Conservation (phyloP, 2,113 vertebrate genomes). For the Candoia aspera region DNA sequence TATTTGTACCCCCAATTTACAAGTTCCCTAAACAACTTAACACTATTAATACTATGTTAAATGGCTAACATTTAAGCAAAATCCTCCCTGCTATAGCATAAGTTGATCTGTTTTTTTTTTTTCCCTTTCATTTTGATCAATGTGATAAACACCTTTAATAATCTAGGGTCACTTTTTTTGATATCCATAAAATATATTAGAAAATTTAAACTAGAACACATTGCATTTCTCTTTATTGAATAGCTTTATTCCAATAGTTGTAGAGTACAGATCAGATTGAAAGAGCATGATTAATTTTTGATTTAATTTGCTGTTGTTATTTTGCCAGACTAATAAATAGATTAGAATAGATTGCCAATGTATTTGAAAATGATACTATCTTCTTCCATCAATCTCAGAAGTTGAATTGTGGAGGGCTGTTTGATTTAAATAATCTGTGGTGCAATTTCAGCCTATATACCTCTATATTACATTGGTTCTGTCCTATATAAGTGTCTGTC, state of each 20-base stretch:
- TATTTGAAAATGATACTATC: not conserved
- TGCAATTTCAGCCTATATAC: not conserved
- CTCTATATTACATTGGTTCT: not conserved
- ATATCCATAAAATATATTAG: not conserved
- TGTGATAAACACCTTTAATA: not conserved
- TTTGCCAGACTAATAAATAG: not conserved
- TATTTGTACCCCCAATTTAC: not conserved
- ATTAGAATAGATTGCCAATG: not conserved
- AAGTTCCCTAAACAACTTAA: not conserved
- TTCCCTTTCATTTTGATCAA: not conserved
- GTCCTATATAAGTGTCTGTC: not conserved
- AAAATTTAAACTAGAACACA: not conserved
- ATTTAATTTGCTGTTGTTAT: not conserved
- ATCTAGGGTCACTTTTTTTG: not conserved
- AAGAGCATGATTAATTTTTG: not conserved
- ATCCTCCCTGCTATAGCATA: not conserved
- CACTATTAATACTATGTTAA: not conserved
- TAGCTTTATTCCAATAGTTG: not conserved
- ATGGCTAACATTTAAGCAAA: not conserved
- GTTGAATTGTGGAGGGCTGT: not conserved
- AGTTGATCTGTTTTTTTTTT: not conserved
- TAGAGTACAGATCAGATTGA: not conserved
- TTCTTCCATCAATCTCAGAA: not conserved
- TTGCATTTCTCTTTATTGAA: not conserved
- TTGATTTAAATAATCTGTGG: not conserved